Evolutionary conservation across 1,140 invertebrate species (phyloP), one percentile per base, ranked within the genome.

Genomic region (Palaemon carinicauda): DNA sequence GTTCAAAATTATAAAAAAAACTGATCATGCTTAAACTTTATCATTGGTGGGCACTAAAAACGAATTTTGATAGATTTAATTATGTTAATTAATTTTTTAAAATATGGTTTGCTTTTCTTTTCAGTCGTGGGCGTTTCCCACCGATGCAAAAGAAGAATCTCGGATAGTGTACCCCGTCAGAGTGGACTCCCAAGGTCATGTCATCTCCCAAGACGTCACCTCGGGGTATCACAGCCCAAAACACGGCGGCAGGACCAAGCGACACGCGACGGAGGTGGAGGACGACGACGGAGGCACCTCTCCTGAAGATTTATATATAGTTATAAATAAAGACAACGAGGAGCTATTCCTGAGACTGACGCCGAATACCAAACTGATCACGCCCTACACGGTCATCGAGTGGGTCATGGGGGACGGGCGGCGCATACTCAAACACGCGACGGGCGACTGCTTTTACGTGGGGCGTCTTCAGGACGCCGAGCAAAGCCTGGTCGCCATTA

Each of bases 341-440:
- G 85, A 89, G 31, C 60, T 89, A 1, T 83, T 89, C 41, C 82
- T 89, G 15, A 77, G 80, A 19, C 82, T 89, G 81, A 80, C 77
- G n/a, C 86, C 85, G 3, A 89, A 89, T 69, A 83, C 82, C 7
- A 69, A 80, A 9, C 50, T 89, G 29, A 78, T 87, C 27, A 80
- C 87, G 33, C 85, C 60, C 15, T 81, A 84, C 51, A 89, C 88
- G 15, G 78, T 89, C 10, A 85, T 89, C 19, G 88, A 89, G 53
- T 89, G 88, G 88, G 85, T 89, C n/a, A 29, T 87, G 69, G 81
- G 84, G 24, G 87, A 79, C 52, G 88, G 88, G 3, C 52, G 82
- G 21, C 52, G 82, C 5, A 78, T 89, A 4, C 27, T 87, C 1
- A 87, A 77, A 53, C 21, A 50, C 14, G 81, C 84, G 60, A 65